Conservation (phyloP, 2,888 invertebrate species). For the Lasioglossum villosulum region DNA sequence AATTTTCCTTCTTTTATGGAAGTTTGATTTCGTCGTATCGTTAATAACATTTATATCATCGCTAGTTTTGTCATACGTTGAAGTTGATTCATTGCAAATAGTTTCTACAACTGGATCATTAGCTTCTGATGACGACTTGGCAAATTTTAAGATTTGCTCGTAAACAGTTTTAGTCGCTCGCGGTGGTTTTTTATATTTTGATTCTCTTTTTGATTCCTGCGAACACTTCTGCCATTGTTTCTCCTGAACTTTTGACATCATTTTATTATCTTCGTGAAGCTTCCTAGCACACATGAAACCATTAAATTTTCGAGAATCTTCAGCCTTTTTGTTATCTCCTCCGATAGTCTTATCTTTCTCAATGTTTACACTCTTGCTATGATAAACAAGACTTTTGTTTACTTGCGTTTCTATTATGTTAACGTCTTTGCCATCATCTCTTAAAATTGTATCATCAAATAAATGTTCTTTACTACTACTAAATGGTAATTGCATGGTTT, state of each 20-base stretch:
- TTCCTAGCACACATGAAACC: slow-evolving; percentile 59
- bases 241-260: neutral
- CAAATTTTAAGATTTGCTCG: slow-evolving; percentile 55
- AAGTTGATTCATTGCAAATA: neutral
- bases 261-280: slow-evolving; percentile 45
- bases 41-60: slow-evolving; percentile 16
- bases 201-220: slow-evolving; percentile 7
- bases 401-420: neutral
- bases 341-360: neutral
- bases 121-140: slow-evolving; percentile 11
- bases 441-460: slow-evolving; percentile 27
- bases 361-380: neutral
- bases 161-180: slow-evolving; percentile 44
- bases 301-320: slow-evolving; percentile 18
- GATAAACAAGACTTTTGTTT: neutral
- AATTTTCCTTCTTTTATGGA: slow-evolving; percentile 38
- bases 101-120: slow-evolving; percentile 10
- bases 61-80: neutral
- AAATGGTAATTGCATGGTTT: slow-evolving; percentile 11
- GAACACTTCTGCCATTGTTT: slow-evolving; percentile 33
- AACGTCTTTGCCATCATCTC: slow-evolving; percentile 28
- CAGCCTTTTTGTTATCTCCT: neutral
- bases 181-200: slow-evolving; percentile 34
- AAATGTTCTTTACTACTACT: slow-evolving; percentile 19
- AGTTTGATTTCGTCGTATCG: slow-evolving; percentile 23